Base-by-base conservation (phyloP, 2,888 invertebrate species). In the Pachydiplax longipennis region DNA sequence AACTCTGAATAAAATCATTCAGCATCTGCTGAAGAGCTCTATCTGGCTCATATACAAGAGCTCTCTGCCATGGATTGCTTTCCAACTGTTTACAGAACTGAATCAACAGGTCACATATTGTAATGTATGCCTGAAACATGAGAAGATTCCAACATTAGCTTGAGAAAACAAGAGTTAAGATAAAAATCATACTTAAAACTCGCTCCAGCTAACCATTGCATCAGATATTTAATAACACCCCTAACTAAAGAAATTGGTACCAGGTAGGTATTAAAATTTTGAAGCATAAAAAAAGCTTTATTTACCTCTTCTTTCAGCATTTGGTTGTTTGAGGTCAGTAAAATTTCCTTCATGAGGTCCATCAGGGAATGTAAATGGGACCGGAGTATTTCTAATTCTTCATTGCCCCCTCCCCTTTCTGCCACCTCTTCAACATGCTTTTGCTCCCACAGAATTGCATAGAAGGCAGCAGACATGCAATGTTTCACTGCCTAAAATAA, bases 41-140 rank as follows among this genome's bases (percentile, higher is more conserved):
- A 93, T 98, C 98, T 0, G 99, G 97, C 93, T 97, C 97, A 93
- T 97, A 97, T 91, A 97, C 96, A 90, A 99, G 95, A 92, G 95
- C 94, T 80, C 93, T 92, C 53, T 95, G 91, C 4, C 92, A 92
- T 8, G 93, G 92, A 83, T 93, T 93, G 91, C 94, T 93, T 18
- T 93, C 94, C 92, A 99, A 94, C 93, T 98, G 97, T 94, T 97
- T 97, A 93, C 98, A 98, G 95, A 99, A 99, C 92, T 98, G 96
- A 25, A 99, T 97, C 92, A 99, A 95, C 92, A 99, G 95, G 95
- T 99, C 99, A 94, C 99, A 99, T 90, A 99, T 96, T n/a, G 98
- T 97, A 91, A 98, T 96, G 94, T 98, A 99, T 0, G 99, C 98
- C 96, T 97, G 94, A 80, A 92, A 92, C 91, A 90, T 91, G 80